Base-by-base conservation (phyloP, 1,140 invertebrate species). In the Cotesia vestalis region DNA sequence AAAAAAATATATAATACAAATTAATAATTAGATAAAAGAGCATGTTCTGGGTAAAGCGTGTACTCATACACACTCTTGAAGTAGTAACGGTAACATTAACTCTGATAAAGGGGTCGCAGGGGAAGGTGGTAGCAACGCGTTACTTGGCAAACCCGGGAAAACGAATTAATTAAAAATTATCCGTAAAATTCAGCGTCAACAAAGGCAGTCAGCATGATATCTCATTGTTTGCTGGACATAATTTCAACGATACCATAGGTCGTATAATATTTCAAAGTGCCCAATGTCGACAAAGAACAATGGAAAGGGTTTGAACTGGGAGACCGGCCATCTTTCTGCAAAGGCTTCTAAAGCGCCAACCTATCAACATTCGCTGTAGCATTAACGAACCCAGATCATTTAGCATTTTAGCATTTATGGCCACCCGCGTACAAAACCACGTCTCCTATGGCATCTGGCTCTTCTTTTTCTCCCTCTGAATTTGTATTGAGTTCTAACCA, bases 221-320 rank as follows among this genome's bases (percentile, higher is more conserved):
- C 76, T 77, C 76, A 77, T 77, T 77, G 76, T 77, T 77, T 72
- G 73, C 76, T 64, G 76, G 76, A 78, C 73, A 75, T 76, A 72
- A 75, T 69, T 64, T 64, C 75, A 61, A 57, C 80, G 81, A 82
- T 81, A 81, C 78, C 73, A 69, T 73, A 76, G 69, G 53, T 73
- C 61, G 71, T 73, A 81, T 81, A 80, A 84, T 84, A 84, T 84
- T 84, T 83, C 81, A 83, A 83, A 83, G 78, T 82, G 78, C 72
- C 75, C 66, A 61, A 68, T 57, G 66, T 62, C 46, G 67, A 70
- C 68, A 52, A 73, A 70, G 62, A 53, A 71, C 68, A 71, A 71
- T 71, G 73, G 64, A 71, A 66, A 71, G 61, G 46, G 66, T 27
- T 60, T 53, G 66, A 64, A 53, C 17, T 51, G 66, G 14, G 34